Conservation (phyloP, 2,888 invertebrate genomes). For the Galeruca laticollis region DNA sequence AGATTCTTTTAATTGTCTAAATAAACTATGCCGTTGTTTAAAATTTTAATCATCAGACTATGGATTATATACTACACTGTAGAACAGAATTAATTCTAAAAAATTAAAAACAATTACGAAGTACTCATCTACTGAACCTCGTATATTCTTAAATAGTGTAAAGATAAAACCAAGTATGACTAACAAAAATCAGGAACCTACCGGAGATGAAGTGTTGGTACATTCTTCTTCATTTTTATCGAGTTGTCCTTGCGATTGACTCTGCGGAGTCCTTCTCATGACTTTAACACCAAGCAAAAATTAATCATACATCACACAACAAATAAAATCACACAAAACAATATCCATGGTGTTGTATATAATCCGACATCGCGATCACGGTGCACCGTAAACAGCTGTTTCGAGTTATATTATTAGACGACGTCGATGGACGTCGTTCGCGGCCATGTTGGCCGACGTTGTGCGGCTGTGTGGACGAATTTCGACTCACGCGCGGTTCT, state of each 20-base stretch:
- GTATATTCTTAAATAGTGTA: neutral
- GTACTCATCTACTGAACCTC: too few relatives aligned
- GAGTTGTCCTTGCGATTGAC: conserved; percentile 61
- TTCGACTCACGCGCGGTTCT: conserved; percentile 16
- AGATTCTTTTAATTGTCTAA: neutral
- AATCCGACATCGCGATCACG: conserved; percentile 43
- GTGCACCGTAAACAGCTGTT: conserved; percentile 48
- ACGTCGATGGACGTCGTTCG: conserved; percentile 52
- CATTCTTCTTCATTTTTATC: conserved; percentile 70
- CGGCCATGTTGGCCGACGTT: conserved; percentile 48
- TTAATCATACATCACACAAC: conserved; percentile 39
- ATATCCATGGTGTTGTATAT: conserved; percentile 24
- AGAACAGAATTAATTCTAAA: too few relatives aligned
- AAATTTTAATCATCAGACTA: neutral
- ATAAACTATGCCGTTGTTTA: too few relatives aligned
- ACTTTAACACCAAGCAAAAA: conserved; percentile 33
- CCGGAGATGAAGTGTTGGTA: conserved; percentile 69
- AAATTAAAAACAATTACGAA: too few relatives aligned
- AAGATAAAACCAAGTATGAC: conserved; percentile 24
- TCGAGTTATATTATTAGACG: conserved; percentile 11
- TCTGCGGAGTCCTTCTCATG: conserved; percentile 60
- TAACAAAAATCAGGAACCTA: conserved; percentile 57
- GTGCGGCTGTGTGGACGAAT: conserved; percentile 26
- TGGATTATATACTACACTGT: too few relatives aligned
- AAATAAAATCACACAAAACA: conserved; percentile 12